Conservation (phyloP, 2,113 vertebrate species). For the Psittacula cyanocephala region DNA sequence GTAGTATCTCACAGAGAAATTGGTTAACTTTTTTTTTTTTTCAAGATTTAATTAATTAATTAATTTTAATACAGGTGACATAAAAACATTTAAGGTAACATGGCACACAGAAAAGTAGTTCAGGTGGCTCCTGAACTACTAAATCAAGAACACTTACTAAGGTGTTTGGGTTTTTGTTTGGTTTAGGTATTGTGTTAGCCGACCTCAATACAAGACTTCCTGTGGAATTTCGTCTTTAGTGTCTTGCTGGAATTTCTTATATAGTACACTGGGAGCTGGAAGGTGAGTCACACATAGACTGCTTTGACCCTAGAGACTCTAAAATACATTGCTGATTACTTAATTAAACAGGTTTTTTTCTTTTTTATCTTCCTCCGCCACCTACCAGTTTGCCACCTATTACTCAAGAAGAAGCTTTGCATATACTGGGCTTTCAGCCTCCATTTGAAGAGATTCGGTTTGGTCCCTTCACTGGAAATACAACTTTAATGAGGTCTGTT, state of each 20-base stretch:
- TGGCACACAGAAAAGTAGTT: neutral
- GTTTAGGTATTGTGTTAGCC: slow-evolving; percentile 95
- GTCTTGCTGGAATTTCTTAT: slow-evolving; percentile 98
- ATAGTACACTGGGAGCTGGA: slow-evolving; percentile 93
- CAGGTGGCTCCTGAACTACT: neutral
- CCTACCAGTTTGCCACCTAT: slow-evolving; percentile 87
- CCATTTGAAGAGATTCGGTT: slow-evolving; percentile 99
- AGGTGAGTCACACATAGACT: slow-evolving; percentile 73
- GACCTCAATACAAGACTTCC: slow-evolving; percentile 97
- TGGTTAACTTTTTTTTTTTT: neutral
- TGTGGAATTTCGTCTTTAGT: slow-evolving; percentile 97
- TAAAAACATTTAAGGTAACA: neutral
- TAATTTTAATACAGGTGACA: neutral
- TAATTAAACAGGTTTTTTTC: neutral
- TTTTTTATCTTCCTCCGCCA: neutral
- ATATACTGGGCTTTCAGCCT: slow-evolving; percentile 94
- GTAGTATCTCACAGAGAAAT: neutral
- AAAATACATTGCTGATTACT: neutral
- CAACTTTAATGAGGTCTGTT: slow-evolving; percentile 93
- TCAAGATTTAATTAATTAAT: too few species aligned
- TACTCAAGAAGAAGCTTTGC: slow-evolving; percentile 96
- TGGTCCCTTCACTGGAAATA: slow-evolving; percentile 98
- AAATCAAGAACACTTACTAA: neutral
- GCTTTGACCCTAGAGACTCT: neutral
- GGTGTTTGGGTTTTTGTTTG: neutral